Conservation (phyloP, 2,113 vertebrate genomes). For the Gobius niger region DNA sequence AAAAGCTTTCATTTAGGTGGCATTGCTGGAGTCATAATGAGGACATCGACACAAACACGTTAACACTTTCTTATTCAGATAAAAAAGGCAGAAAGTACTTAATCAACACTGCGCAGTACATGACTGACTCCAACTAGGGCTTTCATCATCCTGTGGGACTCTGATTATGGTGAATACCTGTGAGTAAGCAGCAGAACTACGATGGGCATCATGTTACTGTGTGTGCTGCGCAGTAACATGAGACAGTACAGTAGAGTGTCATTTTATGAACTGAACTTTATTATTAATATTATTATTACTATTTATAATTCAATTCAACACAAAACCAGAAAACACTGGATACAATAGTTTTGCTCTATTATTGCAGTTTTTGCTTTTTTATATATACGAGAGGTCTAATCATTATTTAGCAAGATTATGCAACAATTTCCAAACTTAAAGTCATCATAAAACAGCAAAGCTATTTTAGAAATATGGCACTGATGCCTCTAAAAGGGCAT, state of each 20-base stretch:
- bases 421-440: no score
- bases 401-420: no score
- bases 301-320: background rate
- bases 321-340: no score
- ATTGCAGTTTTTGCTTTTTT: no score
- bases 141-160: slow-evolving; percentile 43
- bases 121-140: slow-evolving; percentile 60
- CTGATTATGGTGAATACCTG: no score
- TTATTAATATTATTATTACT: no score
- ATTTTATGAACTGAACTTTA: background rate
- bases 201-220: no score
- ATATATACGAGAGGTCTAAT: no score
- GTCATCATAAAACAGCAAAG: background rate
- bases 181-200: no score
- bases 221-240: no score
- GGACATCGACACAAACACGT: slow-evolving; percentile 26
- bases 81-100: slow-evolving; percentile 47
- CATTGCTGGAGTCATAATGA: background rate
- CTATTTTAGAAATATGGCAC: background rate
- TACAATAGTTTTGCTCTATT: no score
- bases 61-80: slow-evolving; percentile 49
- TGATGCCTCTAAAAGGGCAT: background rate
- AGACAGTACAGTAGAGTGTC: background rate
- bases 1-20: background rate
- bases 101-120: slow-evolving; percentile 67